phyloP scores from a whole-genome alignment of 2,888 invertebrate species.

The Malthinus flaveolus region DNA sequence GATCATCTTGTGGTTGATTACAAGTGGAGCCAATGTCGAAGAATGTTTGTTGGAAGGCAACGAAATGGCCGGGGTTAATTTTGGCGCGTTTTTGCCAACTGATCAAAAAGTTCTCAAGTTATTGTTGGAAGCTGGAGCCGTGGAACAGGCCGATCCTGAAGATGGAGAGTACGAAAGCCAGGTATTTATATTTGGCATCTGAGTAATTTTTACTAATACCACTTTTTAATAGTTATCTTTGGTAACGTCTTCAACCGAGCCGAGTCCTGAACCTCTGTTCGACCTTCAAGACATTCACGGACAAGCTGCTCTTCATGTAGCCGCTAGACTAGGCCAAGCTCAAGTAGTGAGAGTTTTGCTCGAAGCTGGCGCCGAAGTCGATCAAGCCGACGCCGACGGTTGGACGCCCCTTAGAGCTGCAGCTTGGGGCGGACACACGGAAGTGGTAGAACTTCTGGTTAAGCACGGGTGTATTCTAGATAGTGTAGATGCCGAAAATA shows the following conservation, averaged over 20 bases:
- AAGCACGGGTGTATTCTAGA: constrained; percentile 82
- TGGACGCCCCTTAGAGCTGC: constrained; percentile 92
- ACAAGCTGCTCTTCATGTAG: constrained; percentile 84
- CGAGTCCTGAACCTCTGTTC: constrained; percentile 57
- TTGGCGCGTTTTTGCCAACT: constrained; percentile 65
- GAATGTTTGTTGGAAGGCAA: constrained; percentile 58
- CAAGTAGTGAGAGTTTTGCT: constrained; percentile 69
- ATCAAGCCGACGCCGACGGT: constrained; percentile 81
- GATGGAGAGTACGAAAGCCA: constrained; percentile 54
- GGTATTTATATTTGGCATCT: constrained; percentile 36
- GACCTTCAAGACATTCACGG: constrained; percentile 73
- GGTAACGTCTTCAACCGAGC: constrained; percentile 52
- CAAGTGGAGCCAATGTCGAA: constrained; percentile 67
- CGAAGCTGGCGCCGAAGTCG: constrained; percentile 69
- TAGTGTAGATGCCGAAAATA: constrained; percentile 82
- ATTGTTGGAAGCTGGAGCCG: constrained; percentile 75
- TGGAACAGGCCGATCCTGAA: constrained; percentile 55
- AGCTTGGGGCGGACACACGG: constrained; percentile 94
- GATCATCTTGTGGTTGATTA: constrained; percentile 75
- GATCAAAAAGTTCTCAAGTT: constrained; percentile 73
- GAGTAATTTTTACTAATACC: background rate
- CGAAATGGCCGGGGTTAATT: constrained; percentile 55
- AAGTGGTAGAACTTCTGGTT: constrained; percentile 80
- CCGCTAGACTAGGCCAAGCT: constrained; percentile 77
- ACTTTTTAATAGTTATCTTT: constrained; percentile 45